Evolutionary conservation across 2,113 vertebrate species (phyloP).

Genomic region (Oriolus oriolus): DNA sequence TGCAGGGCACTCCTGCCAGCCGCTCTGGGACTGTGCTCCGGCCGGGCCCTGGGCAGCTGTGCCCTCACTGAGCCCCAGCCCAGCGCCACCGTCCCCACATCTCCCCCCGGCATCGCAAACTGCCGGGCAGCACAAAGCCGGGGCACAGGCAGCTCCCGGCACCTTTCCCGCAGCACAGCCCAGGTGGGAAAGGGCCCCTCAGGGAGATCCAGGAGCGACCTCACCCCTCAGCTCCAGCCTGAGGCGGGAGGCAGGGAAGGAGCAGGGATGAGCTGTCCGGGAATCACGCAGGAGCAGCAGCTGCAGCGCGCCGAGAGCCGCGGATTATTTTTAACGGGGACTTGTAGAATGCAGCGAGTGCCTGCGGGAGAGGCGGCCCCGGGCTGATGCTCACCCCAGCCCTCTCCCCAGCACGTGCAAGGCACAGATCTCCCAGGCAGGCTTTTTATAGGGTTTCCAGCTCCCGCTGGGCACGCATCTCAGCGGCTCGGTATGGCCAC

Average conservation of each 20-base stretch:
- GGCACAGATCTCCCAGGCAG: not conserved
- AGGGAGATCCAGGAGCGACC: not conserved
- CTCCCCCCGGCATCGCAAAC: rapidly evolving
- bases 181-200: not conserved
- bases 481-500: not conserved
- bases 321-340: not conserved
- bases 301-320: not conserved
- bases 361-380: not conserved
- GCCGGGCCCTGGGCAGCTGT: not conserved
- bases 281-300: not conserved
- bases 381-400: not conserved
- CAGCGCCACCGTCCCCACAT: not conserved
- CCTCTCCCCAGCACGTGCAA: not conserved
- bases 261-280: not conserved
- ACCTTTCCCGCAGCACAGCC: not conserved
- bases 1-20: not conserved
- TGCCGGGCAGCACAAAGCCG: not conserved
- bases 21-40: not conserved
- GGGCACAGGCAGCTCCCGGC: not conserved
- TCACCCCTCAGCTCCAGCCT: not conserved
- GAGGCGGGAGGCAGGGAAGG: not conserved
- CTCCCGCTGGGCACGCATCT: not conserved
- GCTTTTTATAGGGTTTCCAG: constrained; percentile 40
- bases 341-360: not conserved
- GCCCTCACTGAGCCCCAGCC: not conserved